phyloP scores from a whole-genome alignment of 2,113 vertebrate genomes.

The Lonchura striata region DNA sequence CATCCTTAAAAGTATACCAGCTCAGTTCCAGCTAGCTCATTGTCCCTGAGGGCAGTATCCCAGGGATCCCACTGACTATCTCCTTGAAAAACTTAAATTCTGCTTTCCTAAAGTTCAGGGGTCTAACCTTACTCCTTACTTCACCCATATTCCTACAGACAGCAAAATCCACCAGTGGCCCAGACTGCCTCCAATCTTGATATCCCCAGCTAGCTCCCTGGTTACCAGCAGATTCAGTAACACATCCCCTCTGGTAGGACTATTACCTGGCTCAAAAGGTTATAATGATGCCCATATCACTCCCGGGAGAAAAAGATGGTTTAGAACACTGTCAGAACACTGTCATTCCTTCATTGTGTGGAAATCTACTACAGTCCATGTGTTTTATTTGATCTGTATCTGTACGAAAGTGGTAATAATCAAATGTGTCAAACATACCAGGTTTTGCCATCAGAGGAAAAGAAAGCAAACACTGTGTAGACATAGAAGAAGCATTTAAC shows the following conservation, averaged over 20 bases:
- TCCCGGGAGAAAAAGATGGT: background rate
- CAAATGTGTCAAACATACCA: accelerated
- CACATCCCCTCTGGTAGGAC: background rate
- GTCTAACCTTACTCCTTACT: background rate
- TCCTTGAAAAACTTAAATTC: background rate
- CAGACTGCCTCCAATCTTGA: background rate
- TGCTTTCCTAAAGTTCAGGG: background rate
- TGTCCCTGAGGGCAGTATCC: background rate
- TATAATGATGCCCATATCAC: background rate
- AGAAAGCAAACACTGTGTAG: background rate
- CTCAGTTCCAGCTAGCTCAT: background rate
- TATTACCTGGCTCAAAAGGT: background rate
- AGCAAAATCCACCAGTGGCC: background rate
- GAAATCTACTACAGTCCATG: background rate
- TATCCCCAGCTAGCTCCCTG: background rate
- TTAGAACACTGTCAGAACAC: background rate
- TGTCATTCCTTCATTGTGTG: background rate
- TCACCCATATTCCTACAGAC: background rate
- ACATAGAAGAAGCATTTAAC: background rate
- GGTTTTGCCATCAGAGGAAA: background rate
- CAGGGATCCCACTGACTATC: background rate
- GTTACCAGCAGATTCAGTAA: background rate
- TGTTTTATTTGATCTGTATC: background rate
- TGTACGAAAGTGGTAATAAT: background rate
- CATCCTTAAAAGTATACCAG: background rate